Evolutionary conservation across 2,888 invertebrate genomes (phyloP).

Genomic region (Acleris sparsana): DNA sequence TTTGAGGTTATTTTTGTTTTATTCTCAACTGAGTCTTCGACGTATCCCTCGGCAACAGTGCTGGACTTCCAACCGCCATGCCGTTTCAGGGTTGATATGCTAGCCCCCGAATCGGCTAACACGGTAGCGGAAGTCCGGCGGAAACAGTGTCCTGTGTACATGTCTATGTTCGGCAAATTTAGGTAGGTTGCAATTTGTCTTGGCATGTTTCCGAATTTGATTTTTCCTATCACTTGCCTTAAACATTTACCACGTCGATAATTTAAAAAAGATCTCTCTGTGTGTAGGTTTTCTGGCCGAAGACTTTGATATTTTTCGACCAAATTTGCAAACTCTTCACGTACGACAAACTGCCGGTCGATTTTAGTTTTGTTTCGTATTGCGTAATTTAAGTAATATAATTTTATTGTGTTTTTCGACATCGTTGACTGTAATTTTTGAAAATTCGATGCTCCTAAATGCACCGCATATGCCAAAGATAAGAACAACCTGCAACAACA

Average conservation of each 20-base stretch:
- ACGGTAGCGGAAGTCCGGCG: background rate
- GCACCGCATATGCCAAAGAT: constrained; percentile 18
- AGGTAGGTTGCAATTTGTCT: constrained; percentile 25
- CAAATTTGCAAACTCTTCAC: constrained; percentile 23
- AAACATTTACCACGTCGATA: constrained; percentile 32
- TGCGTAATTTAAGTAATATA: constrained; percentile 24
- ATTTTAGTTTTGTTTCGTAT: constrained; percentile 33
- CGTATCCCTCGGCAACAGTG: no score
- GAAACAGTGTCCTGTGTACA: constrained; percentile 13
- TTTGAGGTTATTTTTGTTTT: no score
- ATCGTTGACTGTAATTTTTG: constrained; percentile 11
- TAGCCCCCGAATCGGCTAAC: no score
- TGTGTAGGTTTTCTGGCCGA: constrained; percentile 18
- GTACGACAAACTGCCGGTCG: constrained; percentile 28
- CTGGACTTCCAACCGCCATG: no score
- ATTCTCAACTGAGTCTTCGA: no score
- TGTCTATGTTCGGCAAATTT: constrained; percentile 2
- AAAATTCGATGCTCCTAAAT: constrained; percentile 16
- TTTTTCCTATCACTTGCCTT: constrained; percentile 26
- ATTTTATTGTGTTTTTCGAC: constrained; percentile 17
- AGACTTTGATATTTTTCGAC: constrained; percentile 31
- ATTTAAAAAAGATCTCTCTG: constrained; percentile 32
- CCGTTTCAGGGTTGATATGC: no score
- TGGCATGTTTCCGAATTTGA: constrained; percentile 27
- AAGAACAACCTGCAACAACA: constrained; percentile 6